These are phyloP conservation scores for Caenorhabditis zanzibari DNA, from an alignment of 2,888 invertebrate species.

Conservation along the genomic window DNA sequence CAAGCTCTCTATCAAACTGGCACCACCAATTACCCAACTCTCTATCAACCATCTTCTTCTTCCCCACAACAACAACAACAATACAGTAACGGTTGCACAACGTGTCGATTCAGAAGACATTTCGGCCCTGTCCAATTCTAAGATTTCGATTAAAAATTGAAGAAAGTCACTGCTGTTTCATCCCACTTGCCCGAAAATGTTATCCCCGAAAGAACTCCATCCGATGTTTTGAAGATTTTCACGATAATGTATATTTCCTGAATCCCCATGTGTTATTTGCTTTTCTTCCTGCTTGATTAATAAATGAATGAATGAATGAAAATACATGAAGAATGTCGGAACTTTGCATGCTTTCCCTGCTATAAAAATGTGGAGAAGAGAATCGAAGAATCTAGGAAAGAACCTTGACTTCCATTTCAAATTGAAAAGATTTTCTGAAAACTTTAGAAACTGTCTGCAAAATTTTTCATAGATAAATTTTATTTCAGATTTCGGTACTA, in stretches of 20 bases:
- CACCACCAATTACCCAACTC: conserved; percentile 29
- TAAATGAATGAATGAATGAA: conserved; percentile 24
- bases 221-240: conserved; percentile 1
- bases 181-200: conserved; percentile 25
- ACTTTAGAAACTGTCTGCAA: no score
- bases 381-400: no score
- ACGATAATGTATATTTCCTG: background rate
- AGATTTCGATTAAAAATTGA: conserved; percentile 1
- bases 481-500: no score
- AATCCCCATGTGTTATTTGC: background rate
- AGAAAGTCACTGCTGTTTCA: conserved; percentile 8
- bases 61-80: conserved; percentile 21
- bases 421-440: no score
- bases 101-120: conserved; percentile 55
- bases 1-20: conserved; percentile 44
- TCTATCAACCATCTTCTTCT: conserved; percentile 33
- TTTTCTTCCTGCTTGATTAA: conserved; percentile 17
- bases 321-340: conserved; percentile 5
- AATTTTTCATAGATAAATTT: no score
- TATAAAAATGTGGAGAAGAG: background rate
- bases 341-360: no score
- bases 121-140: conserved; percentile 19
- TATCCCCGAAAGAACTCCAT: conserved; percentile 26
- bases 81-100: conserved; percentile 54
- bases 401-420: no score